Evolutionary conservation across 2,888 invertebrate species (phyloP).

Genomic region (Dione juno): DNA sequence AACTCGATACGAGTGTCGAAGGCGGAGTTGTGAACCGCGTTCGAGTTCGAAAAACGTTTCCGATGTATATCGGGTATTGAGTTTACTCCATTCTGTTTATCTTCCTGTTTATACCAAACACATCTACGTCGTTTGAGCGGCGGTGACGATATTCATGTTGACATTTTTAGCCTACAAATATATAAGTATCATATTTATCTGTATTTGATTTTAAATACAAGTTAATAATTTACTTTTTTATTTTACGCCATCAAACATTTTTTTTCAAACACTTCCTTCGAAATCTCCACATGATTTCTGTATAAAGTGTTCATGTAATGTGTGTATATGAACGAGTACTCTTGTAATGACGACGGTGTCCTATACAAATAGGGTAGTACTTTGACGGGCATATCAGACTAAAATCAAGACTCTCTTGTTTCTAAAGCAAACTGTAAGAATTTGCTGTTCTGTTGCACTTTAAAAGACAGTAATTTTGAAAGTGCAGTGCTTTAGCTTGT

Average conservation of each 20-base stretch:
- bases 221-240: no score
- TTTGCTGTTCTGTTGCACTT: conserved; percentile 24
- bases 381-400: conserved; percentile 23
- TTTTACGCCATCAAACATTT: neutral
- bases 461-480: conserved; percentile 22
- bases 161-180: conserved; percentile 42
- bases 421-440: conserved; percentile 21
- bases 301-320: neutral
- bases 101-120: conserved; percentile 53
- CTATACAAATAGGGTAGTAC: conserved; percentile 26
- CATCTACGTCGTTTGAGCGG: conserved; percentile 54
- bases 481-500: conserved; percentile 14
- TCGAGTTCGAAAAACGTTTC: conserved; percentile 67
- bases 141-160: conserved; percentile 32
- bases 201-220: neutral
- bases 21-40: conserved; percentile 64
- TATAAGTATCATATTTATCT: neutral
- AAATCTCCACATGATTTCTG: neutral
- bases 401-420: conserved; percentile 25
- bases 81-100: conserved; percentile 59
- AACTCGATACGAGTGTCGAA: conserved; percentile 57
- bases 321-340: conserved; percentile 7
- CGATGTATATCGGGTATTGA: conserved; percentile 56
- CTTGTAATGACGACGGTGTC: conserved; percentile 16
- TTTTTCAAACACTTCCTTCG: neutral